Percentiles rank a stretch among this genome's conserved stretches.
phyloP scores from a whole-genome alignment of 1,140 invertebrate genomes.

The Cheumatopsyche charites region DNA sequence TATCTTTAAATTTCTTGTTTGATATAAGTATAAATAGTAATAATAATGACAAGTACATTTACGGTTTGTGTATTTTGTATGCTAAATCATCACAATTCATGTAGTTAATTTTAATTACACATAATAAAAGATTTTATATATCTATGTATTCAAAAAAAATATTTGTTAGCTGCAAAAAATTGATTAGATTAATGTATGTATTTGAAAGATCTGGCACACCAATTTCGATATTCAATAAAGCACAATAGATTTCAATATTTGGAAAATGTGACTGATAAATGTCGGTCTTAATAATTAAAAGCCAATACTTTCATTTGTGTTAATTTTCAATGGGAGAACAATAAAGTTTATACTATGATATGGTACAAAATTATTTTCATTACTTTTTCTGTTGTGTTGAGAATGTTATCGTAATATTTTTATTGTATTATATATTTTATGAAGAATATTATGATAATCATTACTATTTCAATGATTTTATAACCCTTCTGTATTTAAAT shows the following conservation, averaged over 20 bases:
- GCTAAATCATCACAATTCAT: constrained; percentile 19
- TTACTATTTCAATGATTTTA: constrained; percentile 1
- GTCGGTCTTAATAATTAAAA: not conserved
- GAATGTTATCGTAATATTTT: constrained; percentile 25
- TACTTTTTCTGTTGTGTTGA: constrained; percentile 10
- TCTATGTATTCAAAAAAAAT: constrained; percentile 5
- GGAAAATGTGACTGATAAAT: not conserved
- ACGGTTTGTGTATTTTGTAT: constrained; percentile 39
- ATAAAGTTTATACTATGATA: not conserved
- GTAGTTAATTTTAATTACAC: constrained; percentile 35
- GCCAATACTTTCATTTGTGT: not conserved
- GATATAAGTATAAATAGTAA: constrained; percentile 23
- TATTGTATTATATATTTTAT: constrained; percentile 27
- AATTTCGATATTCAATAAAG: not conserved
- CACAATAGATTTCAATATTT: constrained; percentile 3
- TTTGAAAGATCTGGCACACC: constrained; percentile 16
- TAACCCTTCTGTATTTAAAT: not conserved
- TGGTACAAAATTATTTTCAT: constrained; percentile 23
- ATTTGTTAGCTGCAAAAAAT: constrained; percentile 3
- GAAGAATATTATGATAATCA: constrained; percentile 22
- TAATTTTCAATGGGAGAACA: not conserved
- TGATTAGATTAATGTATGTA: constrained; percentile 5
- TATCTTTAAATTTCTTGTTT: constrained; percentile 31
- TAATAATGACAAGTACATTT: constrained; percentile 37
- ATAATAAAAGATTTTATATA: constrained; percentile 24